Base-by-base conservation (phyloP, 2,888 invertebrate genomes). In the Catocala nupta region DNA sequence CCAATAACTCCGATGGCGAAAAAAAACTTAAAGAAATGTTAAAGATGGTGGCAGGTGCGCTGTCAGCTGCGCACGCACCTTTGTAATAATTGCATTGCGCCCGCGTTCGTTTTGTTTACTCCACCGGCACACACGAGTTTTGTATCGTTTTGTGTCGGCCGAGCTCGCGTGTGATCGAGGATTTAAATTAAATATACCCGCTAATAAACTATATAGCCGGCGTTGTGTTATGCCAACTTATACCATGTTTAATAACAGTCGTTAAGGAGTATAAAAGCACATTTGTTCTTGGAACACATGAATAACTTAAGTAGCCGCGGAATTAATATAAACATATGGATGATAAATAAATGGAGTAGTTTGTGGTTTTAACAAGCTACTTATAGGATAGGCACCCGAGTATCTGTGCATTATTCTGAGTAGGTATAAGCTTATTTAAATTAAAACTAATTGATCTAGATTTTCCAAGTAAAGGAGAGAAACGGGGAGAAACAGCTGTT, bases 1-100 rank as follows among this genome's bases (percentile, higher is more conserved):
- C 93, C 92, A 94, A 92, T 92, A 93, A 92, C 92, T 88, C 85
- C 88, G 86, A 89, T 89, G 89, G 91, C 91, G 85, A 92, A 92
- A 92, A 89, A 91, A 92, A 91, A 88, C 83, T 83, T 82, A 86
- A 85, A 92, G 91, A 91, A 93, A 92, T 88, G 88, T 86, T 90
- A 90, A 93, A 92, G 92, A 91, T 89, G 90, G 88, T 86, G 90
- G 91, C 93, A 93, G 93, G 92, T 93, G 93, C 83, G 81, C 73
- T 71, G 91, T 88, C 93, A 93, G 93, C 93, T 93, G 93, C 90
- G 76, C 87, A 82, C 89, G 90, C 93, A 93, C 93, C 93, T 93
- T 92, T 89, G 90, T 89, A 85, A 89, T 92, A 90, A 91, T 91
- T 90, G 90, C 89, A 84, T 77, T 82, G 84, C 83, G 82, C 83